Evolutionary conservation across 2,113 vertebrate species (phyloP).

Genomic region (Xerus inauris): DNA sequence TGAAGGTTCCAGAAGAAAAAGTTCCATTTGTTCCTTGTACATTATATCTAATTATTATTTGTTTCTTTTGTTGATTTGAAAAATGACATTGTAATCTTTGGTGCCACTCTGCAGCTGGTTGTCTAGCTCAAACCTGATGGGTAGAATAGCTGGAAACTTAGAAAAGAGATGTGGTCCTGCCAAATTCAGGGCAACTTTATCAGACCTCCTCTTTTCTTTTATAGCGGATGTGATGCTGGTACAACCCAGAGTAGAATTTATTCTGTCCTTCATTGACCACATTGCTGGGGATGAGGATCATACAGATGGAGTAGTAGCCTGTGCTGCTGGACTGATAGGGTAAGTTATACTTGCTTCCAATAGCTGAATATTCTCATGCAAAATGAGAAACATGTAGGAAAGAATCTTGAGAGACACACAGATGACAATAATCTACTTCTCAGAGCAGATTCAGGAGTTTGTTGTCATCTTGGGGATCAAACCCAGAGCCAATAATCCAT

Average conservation of each 20-base stretch:
- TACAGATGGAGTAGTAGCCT: conserved; percentile 96
- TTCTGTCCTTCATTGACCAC: conserved; percentile 98
- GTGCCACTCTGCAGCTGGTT: not conserved
- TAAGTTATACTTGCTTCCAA: conserved; percentile 76
- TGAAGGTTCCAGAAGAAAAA: not conserved
- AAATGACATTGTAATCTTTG: not conserved
- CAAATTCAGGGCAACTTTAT: not conserved
- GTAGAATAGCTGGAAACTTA: not conserved
- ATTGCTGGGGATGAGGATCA: conserved; percentile 98
- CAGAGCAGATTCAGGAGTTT: not conserved
- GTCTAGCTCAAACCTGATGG: not conserved
- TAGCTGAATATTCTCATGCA: not conserved
- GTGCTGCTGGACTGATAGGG: conserved; percentile 96
- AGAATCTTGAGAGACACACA: not conserved
- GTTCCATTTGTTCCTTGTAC: not conserved
- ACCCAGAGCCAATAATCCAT: not conserved
- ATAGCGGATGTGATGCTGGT: conserved; percentile 99
- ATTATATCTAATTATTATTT: not conserved
- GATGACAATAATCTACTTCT: not conserved
- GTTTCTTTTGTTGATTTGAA: not conserved
- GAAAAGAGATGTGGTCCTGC: not conserved
- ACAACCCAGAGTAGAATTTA: conserved; percentile 98
- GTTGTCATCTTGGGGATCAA: not conserved
- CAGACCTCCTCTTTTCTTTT: conserved; percentile 39
- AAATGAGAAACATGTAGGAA: not conserved